Evolutionary conservation across 2,113 vertebrate species (phyloP).

Genomic region (Myanophis thanlyinensis): DNA sequence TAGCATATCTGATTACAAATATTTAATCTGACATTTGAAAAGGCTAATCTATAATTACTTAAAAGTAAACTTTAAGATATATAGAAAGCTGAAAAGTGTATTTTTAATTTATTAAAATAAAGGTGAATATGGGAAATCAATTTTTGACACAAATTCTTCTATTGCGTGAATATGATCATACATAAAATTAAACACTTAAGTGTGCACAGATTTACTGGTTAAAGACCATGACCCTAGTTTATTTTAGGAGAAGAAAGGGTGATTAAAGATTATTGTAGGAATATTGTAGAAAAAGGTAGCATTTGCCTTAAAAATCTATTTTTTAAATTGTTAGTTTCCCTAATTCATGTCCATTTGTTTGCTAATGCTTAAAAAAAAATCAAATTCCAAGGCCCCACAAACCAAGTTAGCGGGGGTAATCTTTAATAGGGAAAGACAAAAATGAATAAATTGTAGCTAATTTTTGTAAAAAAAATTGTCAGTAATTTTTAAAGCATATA

Average conservation of each 20-base stretch:
- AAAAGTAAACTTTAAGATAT: not conserved
- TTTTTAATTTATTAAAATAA: not conserved
- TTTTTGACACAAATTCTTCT: not conserved
- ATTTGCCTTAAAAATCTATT: not conserved
- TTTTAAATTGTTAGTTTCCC: not conserved
- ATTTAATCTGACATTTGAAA: not conserved
- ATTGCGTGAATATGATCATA: not conserved
- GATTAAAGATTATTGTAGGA: not conserved
- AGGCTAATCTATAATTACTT: not conserved
- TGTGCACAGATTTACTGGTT: not conserved
- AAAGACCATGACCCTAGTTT: not conserved
- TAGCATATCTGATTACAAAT: not conserved
- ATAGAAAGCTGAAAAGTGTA: not conserved
- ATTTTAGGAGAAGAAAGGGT: not conserved
- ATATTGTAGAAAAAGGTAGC: not conserved
- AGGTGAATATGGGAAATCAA: not conserved
- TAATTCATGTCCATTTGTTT: not conserved
- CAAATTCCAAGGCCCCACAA: not conserved
- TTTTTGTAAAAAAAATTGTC: too few species aligned
- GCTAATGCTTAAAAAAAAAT: not conserved
- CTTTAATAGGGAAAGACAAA: not conserved
- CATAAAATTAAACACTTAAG: not conserved
- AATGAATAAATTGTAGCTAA: not conserved
- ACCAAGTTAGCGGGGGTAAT: not conserved
- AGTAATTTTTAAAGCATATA: not conserved